A percentile compares a stretch with the other conserved stretches of the same genome.
Evolutionary conservation across 2,888 invertebrate species (phyloP).

Genomic region (Cephus pulcher): DNA sequence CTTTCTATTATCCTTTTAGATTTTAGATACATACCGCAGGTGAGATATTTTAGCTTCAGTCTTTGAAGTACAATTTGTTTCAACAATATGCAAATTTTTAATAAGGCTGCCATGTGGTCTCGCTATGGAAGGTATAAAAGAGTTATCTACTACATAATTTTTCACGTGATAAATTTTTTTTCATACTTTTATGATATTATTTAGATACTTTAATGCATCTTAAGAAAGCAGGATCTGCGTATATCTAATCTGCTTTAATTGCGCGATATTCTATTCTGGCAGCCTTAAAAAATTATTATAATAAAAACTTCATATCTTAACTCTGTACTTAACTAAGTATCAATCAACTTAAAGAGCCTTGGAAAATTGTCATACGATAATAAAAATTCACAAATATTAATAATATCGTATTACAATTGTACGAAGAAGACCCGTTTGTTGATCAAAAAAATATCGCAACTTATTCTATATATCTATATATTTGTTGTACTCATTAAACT

Average conservation of each 20-base stretch:
- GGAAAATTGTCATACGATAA: background rate
- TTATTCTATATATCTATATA: background rate
- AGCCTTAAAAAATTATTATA: background rate
- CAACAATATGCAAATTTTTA: background rate
- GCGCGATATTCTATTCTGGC: background rate
- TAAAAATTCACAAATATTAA: background rate
- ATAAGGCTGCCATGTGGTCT: background rate
- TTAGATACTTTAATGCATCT: background rate
- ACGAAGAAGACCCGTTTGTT: background rate
- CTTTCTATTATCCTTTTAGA: conserved; percentile 4
- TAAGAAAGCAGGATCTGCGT: background rate
- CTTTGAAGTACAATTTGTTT: background rate
- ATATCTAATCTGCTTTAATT: background rate
- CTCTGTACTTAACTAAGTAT: background rate
- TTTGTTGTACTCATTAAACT: conserved; percentile 1
- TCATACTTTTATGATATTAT: background rate
- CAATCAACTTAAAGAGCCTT: background rate
- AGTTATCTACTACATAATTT: background rate
- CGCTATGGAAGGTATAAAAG: background rate
- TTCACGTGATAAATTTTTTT: background rate
- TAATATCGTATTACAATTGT: background rate
- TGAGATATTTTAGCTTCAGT: background rate
- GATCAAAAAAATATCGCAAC: background rate
- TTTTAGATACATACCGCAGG: background rate
- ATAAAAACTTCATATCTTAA: background rate